Evolutionary conservation across 2,888 invertebrate genomes (phyloP), one percentile per base, ranked within the genome.

Genomic region (Lasioglossum pauxillum): DNA sequence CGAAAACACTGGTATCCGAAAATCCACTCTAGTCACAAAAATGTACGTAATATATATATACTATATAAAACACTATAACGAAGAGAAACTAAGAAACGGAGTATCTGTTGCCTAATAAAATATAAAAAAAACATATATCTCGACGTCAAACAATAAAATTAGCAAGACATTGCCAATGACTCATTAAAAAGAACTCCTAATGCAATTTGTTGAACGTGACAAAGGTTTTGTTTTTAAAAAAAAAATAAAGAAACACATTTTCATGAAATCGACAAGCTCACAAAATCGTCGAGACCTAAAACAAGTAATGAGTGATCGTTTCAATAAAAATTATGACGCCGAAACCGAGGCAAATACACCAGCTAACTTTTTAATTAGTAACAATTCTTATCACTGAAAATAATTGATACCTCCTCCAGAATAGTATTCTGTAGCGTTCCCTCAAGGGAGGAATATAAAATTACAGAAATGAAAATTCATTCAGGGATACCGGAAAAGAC

Each of bases 21-120:
- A 78, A 80, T 82, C 73, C 84, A 78, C 81, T 86, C 78, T 81
- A 31, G 57, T 71, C 71, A 84, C 31, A 84, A 83, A 74, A 60
- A 38, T 80, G 79, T 64, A 64, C 69, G 46, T 73, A 60, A 81
- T 75, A 53, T 75, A 60, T 75, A 60, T 75, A 60, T 75, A 69
- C 77, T 77, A 60, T 87, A 87, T 75, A 81, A 78, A 78, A 80
- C 49, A 78, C 79, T 78, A 76, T 57, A 72, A 44, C 86, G 49
- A 67, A 84, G 69, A 64, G 64, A 78, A 64, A 67, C 23, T 79
- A 85, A 79, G 76, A 82, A 79, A 76, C 35, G 41, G 71, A 84
- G 74, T 86, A 86, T 78, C 84, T 79, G 53, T 79, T 77, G 49
- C 78, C 64, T 53, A 57, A 71, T 75, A 81, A 86, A 86, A 86